These are phyloP conservation scores for Potorous gilbertii DNA, from an alignment of 2,797 vertebrate genomes.

Conservation along the genomic window DNA sequence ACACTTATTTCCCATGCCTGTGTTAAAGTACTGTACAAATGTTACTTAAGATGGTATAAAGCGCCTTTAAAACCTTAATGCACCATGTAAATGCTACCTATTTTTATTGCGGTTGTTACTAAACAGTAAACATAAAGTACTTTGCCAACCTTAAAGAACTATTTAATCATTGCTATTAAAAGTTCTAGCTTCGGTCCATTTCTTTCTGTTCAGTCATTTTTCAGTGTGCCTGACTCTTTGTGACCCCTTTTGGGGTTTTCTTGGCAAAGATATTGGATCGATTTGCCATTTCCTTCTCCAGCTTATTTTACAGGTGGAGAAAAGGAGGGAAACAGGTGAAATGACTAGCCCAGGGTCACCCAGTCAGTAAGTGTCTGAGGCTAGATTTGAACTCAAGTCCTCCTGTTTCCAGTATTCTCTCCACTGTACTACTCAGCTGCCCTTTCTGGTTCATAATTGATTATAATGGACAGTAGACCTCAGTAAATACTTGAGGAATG, in stretches of 20 bases:
- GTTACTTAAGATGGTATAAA: background rate
- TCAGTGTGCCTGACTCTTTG: too few relatives aligned
- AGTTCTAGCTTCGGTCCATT: background rate
- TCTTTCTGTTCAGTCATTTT: background rate
- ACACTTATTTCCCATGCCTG: background rate
- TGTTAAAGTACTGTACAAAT: background rate
- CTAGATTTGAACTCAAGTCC: background rate
- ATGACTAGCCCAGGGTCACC: too few relatives aligned
- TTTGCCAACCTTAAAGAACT: background rate
- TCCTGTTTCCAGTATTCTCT: background rate
- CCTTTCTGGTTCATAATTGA: background rate
- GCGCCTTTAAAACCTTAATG: background rate
- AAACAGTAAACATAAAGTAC: background rate
- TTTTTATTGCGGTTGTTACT: background rate
- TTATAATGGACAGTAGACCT: rapidly evolving
- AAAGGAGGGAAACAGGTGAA: too few relatives aligned
- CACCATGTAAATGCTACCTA: background rate
- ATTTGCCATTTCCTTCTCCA: too few relatives aligned
- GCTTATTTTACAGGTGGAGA: too few relatives aligned
- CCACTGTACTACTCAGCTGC: background rate
- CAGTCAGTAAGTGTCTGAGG: too few relatives aligned
- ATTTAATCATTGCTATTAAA: background rate
- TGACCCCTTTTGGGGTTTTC: too few relatives aligned
- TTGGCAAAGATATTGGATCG: too few relatives aligned
- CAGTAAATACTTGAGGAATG: background rate